Conservation (phyloP, 2,888 invertebrate genomes). For the Epinotia demarniana region DNA sequence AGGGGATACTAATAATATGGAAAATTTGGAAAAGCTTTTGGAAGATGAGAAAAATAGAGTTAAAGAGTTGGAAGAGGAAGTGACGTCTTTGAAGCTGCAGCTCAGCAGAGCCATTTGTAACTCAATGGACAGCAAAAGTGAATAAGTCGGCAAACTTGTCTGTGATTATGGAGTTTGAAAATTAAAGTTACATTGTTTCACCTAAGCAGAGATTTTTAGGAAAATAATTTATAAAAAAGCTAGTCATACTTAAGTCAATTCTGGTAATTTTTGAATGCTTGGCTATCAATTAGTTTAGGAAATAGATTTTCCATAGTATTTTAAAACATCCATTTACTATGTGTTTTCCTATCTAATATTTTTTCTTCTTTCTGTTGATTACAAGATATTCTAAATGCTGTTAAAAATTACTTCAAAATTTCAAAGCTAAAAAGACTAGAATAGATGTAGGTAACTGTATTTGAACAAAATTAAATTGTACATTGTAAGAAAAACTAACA, state of each 20-base stretch:
- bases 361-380: neutral
- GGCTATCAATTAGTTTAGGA: neutral
- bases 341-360: no score
- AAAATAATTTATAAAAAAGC: neutral
- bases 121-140: slow-evolving; percentile 55
- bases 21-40: slow-evolving; percentile 58
- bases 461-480: neutral
- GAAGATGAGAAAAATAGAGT: slow-evolving; percentile 57
- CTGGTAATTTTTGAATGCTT: neutral
- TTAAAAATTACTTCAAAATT: neutral
- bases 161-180: slow-evolving; percentile 16
- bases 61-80: slow-evolving; percentile 62
- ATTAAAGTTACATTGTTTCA: neutral
- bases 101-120: slow-evolving; percentile 57
- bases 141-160: slow-evolving; percentile 47
- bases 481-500: neutral
- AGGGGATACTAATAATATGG: slow-evolving; percentile 55
- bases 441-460: neutral
- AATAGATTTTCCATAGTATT: neutral
- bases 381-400: neutral
- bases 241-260: neutral
- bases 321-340: neutral
- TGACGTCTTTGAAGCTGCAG: slow-evolving; percentile 63
- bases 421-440: neutral
- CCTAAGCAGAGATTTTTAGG: neutral